Percentiles rank a stretch among this genome's conserved stretches.
Conservation (phyloP, 2,113 vertebrate species). For the Bagarius yarrelli region DNA sequence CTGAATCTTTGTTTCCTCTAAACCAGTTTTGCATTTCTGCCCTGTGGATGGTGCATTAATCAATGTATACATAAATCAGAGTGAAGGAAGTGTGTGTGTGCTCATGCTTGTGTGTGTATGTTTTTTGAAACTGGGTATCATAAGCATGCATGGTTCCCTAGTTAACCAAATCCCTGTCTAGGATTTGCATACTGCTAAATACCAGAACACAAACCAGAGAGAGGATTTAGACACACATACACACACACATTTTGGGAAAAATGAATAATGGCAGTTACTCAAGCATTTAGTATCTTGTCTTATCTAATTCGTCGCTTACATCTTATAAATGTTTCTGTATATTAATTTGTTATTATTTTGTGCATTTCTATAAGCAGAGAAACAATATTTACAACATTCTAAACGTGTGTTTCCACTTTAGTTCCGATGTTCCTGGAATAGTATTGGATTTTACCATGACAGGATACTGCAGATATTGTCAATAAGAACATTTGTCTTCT, state of each 20-base stretch:
- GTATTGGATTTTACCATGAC: background rate
- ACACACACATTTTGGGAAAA: slow-evolving; percentile 21
- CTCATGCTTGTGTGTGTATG: slow-evolving; percentile 42
- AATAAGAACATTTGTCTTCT: too few species aligned
- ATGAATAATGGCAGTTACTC: slow-evolving; percentile 13
- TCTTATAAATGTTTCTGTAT: slow-evolving; percentile 1
- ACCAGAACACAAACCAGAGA: slow-evolving; percentile 40
- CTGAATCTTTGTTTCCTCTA: slow-evolving; percentile 59
- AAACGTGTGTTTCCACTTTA: background rate
- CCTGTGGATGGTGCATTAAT: slow-evolving; percentile 56
- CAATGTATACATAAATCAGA: slow-evolving; percentile 70
- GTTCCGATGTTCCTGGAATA: background rate
- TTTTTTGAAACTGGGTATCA: slow-evolving; percentile 71
- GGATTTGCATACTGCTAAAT: slow-evolving; percentile 68
- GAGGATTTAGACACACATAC: slow-evolving; percentile 24
- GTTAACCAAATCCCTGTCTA: slow-evolving; percentile 67
- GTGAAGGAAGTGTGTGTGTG: slow-evolving; percentile 65
- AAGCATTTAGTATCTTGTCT: slow-evolving; percentile 21
- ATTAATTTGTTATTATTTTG: slow-evolving; percentile 7
- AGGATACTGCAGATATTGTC: background rate
- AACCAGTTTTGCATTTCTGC: slow-evolving; percentile 65
- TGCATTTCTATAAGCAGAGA: background rate
- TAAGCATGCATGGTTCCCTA: slow-evolving; percentile 70
- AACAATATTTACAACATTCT: background rate
- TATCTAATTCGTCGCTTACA: slow-evolving; percentile 23